Base-by-base conservation (phyloP, 92 coral and sea anemone species). In the Porites lobata region DNA sequence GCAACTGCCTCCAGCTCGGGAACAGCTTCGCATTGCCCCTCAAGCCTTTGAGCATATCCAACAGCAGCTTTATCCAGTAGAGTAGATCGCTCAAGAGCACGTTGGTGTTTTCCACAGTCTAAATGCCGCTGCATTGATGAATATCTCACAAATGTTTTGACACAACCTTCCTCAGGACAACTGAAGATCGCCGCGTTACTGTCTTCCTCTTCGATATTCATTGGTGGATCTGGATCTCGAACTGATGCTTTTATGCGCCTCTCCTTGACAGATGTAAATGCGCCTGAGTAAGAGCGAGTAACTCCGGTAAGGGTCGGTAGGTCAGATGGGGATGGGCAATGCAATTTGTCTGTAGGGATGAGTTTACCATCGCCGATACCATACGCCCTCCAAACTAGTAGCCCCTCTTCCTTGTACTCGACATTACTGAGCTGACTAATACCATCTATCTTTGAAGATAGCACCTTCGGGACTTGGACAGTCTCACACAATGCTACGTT, bases 81-180 rank as follows among this genome's bases (percentile, higher is more conserved):
- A 75, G 87, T 81, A 29, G 76, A 89, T 65, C 88, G 84, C 79
- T 86, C 90, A 77, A 86, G 80, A 74, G 82, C 84, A 62, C 91
- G 83, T 65, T 82, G 72, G 89, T 86, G 85, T 86, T 81, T 80
- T 24, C 82, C 93, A 80, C 85, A 86, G 66, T 90, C 93, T 80
- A 75, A 80, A 80, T 90, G 90, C 82, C 88, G 75, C 86, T 89
- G 89, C 85, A 89, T 50, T 75, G 85, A 89, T 78, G 92, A 89
- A 79, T 85, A 68, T 76, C 90, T 81, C 70, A 63, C 53, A 76
- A 72, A 90, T 70, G 87, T 79, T 76, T 76, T 76, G 72, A 84
- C 83, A 79, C 90, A 90, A 65, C 90, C 93, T 69, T 90, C 93
- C 81, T 85, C 93, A 22, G 93, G 93, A 79, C 93, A 90, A 57